phyloP scores from a whole-genome alignment of 2,113 vertebrate species.

The Salminus brasiliensis region DNA sequence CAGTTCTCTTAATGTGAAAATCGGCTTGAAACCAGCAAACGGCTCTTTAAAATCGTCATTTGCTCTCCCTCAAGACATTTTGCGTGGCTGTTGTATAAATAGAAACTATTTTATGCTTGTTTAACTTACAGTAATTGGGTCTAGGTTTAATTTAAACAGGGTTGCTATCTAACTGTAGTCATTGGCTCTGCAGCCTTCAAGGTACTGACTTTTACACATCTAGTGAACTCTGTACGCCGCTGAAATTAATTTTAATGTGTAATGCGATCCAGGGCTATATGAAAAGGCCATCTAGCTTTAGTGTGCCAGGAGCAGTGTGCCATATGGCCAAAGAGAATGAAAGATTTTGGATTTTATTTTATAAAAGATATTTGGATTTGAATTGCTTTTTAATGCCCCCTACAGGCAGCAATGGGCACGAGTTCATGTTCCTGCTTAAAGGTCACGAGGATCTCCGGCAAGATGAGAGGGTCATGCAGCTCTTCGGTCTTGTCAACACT shows the following conservation, averaged over 20 bases:
- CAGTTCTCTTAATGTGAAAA: constrained; percentile 1
- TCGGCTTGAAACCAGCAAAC: background rate
- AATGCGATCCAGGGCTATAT: background rate
- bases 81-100: constrained; percentile 4
- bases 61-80: background rate
- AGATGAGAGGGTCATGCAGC: constrained; percentile 98
- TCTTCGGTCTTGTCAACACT: constrained; percentile 97
- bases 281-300: constrained; percentile 17
- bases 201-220: background rate
- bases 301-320: background rate
- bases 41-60: background rate
- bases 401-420: constrained; percentile 95
- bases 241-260: constrained; percentile 8
- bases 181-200: background rate
- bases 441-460: constrained; percentile 96
- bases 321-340: background rate
- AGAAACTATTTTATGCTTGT: constrained; percentile 14
- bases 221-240: background rate
- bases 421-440: constrained; percentile 98
- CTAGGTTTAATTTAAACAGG: constrained; percentile 6
- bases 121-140: constrained; percentile 15
- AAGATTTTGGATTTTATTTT: background rate
- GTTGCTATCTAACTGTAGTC: background rate
- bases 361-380: constrained; percentile 48
- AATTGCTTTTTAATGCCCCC: constrained; percentile 42